Evolutionary conservation across 2,797 vertebrate genomes (phyloP).

Genomic region (Catamblyrhynchus diadema): DNA sequence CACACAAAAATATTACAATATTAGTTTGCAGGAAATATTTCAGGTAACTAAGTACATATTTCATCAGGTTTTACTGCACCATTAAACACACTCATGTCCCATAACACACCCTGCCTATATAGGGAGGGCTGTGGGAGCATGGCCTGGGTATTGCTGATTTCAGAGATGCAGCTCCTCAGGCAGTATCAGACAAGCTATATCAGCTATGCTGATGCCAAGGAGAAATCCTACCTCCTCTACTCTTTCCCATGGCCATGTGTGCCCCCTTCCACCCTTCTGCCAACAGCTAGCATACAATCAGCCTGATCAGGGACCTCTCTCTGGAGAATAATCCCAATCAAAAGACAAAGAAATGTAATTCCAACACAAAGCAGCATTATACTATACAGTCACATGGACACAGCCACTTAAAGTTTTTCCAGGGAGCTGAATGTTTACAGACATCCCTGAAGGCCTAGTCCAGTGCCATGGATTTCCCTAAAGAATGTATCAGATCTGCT

Average conservation of each 20-base stretch:
- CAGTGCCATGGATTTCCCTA: not conserved
- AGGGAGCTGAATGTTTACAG: not conserved
- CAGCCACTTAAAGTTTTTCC: not conserved
- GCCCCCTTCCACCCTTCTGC: not conserved
- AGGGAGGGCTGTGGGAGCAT: not conserved
- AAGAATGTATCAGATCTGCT: not conserved
- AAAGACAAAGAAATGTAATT: not conserved
- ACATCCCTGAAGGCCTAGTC: not conserved
- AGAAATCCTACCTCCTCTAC: not conserved
- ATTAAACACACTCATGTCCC: not conserved
- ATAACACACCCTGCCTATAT: not conserved
- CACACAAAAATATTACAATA: not conserved
- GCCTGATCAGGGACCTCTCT: not conserved
- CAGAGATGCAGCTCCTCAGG: not conserved
- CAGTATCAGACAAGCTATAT: not conserved
- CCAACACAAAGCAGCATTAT: not conserved
- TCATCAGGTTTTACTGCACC: not conserved
- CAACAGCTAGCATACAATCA: not conserved
- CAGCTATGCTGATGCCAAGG: not conserved
- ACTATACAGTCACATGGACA: not conserved
- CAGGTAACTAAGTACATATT: not conserved
- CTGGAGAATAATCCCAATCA: not conserved
- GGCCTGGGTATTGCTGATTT: not conserved
- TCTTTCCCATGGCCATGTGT: fast-evolving
- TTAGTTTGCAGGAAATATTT: conserved; percentile 1